phyloP scores from a whole-genome alignment of 1,140 invertebrate species.

The Vollenhovia emeryi region DNA sequence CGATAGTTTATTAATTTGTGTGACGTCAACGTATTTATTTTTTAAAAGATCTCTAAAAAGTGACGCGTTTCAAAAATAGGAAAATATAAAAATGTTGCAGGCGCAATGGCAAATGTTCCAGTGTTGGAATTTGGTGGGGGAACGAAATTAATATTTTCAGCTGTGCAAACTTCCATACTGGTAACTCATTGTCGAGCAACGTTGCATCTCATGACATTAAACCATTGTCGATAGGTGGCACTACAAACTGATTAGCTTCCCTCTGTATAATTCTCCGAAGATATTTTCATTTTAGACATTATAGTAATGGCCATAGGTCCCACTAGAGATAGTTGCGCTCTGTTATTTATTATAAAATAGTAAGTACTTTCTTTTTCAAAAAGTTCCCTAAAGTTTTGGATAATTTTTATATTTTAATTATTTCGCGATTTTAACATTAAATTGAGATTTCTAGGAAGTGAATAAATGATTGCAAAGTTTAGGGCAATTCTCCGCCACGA shows the following conservation, averaged over 20 bases:
- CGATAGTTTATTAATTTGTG: background rate
- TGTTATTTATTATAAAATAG: background rate
- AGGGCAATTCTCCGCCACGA: background rate
- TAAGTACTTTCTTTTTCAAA: background rate
- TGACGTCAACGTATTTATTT: background rate
- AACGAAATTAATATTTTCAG: background rate
- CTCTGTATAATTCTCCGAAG: background rate
- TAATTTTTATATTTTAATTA: background rate
- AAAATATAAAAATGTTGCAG: background rate
- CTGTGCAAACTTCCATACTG: background rate
- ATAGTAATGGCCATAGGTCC: background rate
- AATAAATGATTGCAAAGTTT: background rate
- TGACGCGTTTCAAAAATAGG: background rate
- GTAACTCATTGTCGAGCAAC: conserved; percentile 13
- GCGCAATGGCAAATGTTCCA: background rate
- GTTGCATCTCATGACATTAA: background rate
- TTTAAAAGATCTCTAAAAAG: background rate
- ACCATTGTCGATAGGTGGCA: conserved; percentile 26
- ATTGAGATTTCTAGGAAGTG: background rate
- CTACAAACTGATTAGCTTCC: background rate
- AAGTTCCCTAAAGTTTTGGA: background rate
- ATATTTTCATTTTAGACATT: background rate
- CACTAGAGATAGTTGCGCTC: background rate
- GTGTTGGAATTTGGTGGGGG: background rate
- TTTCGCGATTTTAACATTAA: background rate